Evolutionary conservation across 2,797 vertebrate genomes (phyloP).

Genomic region (Gymnothorax reevesii): DNA sequence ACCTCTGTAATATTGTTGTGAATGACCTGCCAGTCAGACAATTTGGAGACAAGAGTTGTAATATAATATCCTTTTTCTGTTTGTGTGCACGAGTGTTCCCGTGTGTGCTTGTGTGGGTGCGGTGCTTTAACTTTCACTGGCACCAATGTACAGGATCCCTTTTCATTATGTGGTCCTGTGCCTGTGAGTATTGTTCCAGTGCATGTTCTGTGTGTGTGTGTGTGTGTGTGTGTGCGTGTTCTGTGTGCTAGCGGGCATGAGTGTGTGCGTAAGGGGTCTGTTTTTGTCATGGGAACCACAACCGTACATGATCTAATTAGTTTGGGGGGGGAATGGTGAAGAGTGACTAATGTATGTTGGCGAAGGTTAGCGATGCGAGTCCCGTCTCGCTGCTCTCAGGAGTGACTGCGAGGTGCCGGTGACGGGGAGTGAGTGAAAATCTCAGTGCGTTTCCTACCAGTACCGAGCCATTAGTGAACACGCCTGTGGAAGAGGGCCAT

Average conservation of each 20-base stretch:
- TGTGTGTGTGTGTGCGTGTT: background rate
- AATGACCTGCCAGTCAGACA: background rate
- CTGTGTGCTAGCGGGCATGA: background rate
- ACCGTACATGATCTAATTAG: conserved; percentile 14
- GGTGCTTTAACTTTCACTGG: background rate
- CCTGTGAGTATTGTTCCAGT: background rate
- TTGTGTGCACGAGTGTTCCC: background rate
- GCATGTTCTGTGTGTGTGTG: background rate
- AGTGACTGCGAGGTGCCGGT: conserved; percentile 49
- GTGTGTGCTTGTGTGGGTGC: background rate
- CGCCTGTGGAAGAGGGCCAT: background rate
- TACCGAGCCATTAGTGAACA: conserved; percentile 8
- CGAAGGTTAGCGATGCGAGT: conserved; percentile 57
- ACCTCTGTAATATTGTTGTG: background rate
- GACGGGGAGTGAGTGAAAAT: conserved; percentile 49
- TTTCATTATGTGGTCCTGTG: background rate
- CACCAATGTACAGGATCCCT: background rate
- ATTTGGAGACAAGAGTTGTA: background rate
- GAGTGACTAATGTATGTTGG: background rate
- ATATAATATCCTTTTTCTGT: background rate
- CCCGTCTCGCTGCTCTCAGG: conserved; percentile 47
- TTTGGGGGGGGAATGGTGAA: background rate
- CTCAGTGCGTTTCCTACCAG: background rate
- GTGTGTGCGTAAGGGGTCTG: background rate
- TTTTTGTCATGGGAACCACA: conserved; percentile 53